phyloP scores from a whole-genome alignment of 1,140 invertebrate genomes.

The Solenopsis invicta region DNA sequence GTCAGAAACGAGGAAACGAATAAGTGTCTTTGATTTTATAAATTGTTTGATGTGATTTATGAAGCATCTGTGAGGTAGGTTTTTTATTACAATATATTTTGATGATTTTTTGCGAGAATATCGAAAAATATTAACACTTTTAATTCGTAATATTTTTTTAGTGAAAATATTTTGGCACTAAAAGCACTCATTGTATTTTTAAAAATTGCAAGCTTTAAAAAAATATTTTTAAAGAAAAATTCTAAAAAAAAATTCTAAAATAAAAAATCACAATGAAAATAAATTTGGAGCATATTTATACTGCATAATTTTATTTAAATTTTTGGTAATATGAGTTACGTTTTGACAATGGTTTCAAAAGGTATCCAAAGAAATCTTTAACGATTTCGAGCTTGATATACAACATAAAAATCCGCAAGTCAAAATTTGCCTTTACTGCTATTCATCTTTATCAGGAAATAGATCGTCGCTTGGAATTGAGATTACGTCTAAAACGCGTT shows the following conservation, averaged over 20 bases:
- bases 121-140: neutral
- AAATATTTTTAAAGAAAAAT: neutral
- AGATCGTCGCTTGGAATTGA: conserved; percentile 16
- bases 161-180: neutral
- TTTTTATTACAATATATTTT: neutral
- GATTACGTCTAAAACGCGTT: neutral
- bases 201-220: neutral
- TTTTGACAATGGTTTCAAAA: neutral
- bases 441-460: conserved; percentile 18
- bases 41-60: neutral
- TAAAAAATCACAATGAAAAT: neutral
- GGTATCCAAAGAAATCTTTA: neutral
- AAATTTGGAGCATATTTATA: neutral
- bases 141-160: neutral
- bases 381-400: neutral
- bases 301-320: neutral
- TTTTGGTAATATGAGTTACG: neutral
- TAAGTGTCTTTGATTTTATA: neutral
- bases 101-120: too few relatives aligned
- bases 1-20: conserved; percentile 36
- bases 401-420: neutral
- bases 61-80: neutral
- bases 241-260: neutral
- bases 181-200: neutral
- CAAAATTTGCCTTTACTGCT: neutral